phyloP scores from a whole-genome alignment of 2,797 vertebrate genomes.

The Poecilia picta region DNA sequence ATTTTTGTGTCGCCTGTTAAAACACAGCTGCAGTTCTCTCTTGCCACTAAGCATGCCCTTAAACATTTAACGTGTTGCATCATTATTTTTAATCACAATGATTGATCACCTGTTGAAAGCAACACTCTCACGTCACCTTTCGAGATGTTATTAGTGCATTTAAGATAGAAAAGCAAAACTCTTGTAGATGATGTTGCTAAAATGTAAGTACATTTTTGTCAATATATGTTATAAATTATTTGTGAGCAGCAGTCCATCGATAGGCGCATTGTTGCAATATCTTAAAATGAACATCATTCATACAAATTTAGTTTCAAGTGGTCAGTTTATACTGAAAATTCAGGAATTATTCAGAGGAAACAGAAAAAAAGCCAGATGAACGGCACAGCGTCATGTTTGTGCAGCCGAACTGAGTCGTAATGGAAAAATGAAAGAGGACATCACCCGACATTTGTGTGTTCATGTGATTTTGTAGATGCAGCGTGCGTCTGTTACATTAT shows the following conservation, averaged over 20 bases:
- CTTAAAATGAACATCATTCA: not conserved
- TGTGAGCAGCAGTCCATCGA: not conserved
- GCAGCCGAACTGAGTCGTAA: slow-evolving; percentile 7
- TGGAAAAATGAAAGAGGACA: slow-evolving; percentile 33
- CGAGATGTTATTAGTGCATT: not conserved
- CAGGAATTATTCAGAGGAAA: not conserved
- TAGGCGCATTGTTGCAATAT: not conserved
- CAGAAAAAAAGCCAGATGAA: not conserved
- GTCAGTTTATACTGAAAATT: not conserved
- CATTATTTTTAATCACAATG: not conserved
- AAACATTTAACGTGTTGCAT: not conserved
- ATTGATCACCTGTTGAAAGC: not conserved
- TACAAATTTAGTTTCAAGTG: not conserved
- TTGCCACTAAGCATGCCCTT: not conserved
- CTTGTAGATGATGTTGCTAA: slow-evolving; percentile 4
- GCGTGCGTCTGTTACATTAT: slow-evolving; percentile 12
- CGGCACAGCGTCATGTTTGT: not conserved
- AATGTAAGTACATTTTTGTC: not conserved
- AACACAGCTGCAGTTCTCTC: not conserved
- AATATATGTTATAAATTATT: not conserved
- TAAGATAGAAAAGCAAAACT: not conserved
- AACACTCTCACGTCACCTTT: not conserved
- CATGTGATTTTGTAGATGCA: slow-evolving; percentile 10
- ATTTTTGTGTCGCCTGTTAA: not conserved
- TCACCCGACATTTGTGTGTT: not conserved